These are phyloP conservation scores for Euschistus heros DNA, from an alignment of 1,140 invertebrate genomes.

Conservation along the genomic window DNA sequence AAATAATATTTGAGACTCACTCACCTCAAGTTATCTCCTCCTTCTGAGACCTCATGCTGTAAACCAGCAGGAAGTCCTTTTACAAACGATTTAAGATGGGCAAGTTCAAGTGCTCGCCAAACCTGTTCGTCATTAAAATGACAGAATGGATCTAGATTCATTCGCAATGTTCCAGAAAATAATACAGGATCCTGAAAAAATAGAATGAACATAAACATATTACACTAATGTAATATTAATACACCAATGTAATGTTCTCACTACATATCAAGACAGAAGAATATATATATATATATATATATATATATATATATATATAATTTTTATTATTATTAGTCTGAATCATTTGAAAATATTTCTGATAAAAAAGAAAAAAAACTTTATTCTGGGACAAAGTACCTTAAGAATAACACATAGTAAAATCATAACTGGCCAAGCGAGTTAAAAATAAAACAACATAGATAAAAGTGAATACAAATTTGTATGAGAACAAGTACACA, in stretches of 20 bases:
- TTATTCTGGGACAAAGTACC: no score
- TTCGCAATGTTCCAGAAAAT: constrained; percentile 69
- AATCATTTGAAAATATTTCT: not conserved
- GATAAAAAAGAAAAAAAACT: no score
- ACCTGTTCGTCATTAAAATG: constrained; percentile 62
- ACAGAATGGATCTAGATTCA: constrained; percentile 79
- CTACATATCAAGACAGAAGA: not conserved
- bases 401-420: no score
- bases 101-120: constrained; percentile 69
- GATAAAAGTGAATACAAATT: no score
- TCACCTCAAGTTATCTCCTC: constrained; percentile 73
- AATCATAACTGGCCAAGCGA: no score
- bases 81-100: constrained; percentile 66
- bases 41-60: constrained; percentile 70
- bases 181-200: constrained; percentile 64
- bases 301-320: not conserved
- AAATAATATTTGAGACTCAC: not conserved
- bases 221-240: not conserved
- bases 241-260: not conserved
- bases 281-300: not conserved
- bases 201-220: not conserved
- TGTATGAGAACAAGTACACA: no score
- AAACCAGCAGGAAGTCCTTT: constrained; percentile 56
- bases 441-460: no score
- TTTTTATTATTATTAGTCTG: not conserved